These are phyloP conservation scores for Chiridota heheva DNA, from an alignment of 35 echinoderm and acorn worm genomes.

Conservation along the genomic window DNA sequence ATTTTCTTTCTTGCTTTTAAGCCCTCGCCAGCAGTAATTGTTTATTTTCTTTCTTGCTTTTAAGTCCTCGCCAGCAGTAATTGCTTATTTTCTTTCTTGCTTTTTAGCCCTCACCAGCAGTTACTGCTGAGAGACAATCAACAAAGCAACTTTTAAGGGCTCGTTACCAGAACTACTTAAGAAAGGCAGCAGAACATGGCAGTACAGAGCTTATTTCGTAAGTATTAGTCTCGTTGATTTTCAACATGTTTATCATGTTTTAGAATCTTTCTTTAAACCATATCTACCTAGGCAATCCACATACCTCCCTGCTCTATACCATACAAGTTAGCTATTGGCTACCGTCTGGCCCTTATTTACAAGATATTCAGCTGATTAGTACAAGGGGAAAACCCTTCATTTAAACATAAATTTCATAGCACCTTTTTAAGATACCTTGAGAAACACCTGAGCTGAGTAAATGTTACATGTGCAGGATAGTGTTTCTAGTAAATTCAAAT, in stretches of 20 bases:
- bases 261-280: background rate
- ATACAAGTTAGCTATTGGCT: background rate
- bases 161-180: constrained; percentile 61
- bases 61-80: too few relatives aligned
- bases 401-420: too few relatives aligned
- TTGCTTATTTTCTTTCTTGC: background rate
- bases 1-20: too few relatives aligned
- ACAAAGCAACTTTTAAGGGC: constrained; percentile 39
- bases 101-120: background rate
- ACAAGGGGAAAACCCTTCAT: too few relatives aligned
- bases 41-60: too few relatives aligned
- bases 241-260: background rate
- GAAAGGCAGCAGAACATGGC: constrained; percentile 48
- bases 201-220: constrained; percentile 63
- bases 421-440: too few relatives aligned
- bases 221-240: constrained; percentile 4
- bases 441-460: too few relatives aligned
- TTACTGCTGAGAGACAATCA: background rate
- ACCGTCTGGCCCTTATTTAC: background rate
- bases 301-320: background rate
- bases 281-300: background rate
- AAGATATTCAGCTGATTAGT: background rate
- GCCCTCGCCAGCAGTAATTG: too few relatives aligned
- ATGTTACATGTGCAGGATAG: too few relatives aligned
- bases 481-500: too few relatives aligned